Conservation (phyloP, 2,113 vertebrate species). For the Brachyistius frenatus region DNA sequence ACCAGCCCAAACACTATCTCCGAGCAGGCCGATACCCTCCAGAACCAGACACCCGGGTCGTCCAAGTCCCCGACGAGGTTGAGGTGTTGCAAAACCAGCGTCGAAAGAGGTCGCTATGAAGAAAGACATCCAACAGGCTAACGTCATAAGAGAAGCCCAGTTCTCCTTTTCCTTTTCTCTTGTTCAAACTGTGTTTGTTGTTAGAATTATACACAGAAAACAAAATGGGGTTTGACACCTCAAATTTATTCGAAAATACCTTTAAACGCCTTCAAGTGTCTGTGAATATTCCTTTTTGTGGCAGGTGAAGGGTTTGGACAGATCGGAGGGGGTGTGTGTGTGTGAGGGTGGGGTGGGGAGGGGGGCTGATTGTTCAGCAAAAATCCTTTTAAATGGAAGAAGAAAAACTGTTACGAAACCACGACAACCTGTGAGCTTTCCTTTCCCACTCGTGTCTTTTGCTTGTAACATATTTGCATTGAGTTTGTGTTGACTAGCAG, state of each 20-base stretch:
- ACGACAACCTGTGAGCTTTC: conserved; percentile 61
- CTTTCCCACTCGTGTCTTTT: conserved; percentile 44
- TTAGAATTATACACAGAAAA: conserved; percentile 46
- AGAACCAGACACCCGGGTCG: conserved; percentile 87
- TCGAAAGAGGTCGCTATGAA: conserved; percentile 88
- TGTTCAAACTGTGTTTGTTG: conserved; percentile 52
- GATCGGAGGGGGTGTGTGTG: neutral
- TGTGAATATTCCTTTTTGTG: conserved; percentile 66
- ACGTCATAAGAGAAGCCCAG: conserved; percentile 64
- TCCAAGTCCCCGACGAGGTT: conserved; percentile 87
- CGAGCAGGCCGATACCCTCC: conserved; percentile 91
- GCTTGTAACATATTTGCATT: conserved; percentile 84
- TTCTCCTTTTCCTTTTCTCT: conserved; percentile 1
- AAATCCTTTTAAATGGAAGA: conserved; percentile 19
- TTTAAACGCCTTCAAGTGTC: conserved; percentile 53
- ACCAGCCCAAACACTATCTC: conserved; percentile 90
- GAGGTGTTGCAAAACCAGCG: conserved; percentile 84
- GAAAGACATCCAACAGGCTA: conserved; percentile 75
- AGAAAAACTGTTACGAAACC: neutral
- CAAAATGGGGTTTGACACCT: conserved; percentile 64
- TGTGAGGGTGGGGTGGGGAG: conserved; percentile 2
- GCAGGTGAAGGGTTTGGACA: conserved; percentile 24
- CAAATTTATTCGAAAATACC: conserved; percentile 51
- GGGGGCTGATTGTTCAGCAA: neutral
- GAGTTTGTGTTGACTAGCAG: conserved; percentile 51